Base-by-base conservation (phyloP, 2,888 invertebrate species). In the Hirtodrosophila histrioides region DNA sequence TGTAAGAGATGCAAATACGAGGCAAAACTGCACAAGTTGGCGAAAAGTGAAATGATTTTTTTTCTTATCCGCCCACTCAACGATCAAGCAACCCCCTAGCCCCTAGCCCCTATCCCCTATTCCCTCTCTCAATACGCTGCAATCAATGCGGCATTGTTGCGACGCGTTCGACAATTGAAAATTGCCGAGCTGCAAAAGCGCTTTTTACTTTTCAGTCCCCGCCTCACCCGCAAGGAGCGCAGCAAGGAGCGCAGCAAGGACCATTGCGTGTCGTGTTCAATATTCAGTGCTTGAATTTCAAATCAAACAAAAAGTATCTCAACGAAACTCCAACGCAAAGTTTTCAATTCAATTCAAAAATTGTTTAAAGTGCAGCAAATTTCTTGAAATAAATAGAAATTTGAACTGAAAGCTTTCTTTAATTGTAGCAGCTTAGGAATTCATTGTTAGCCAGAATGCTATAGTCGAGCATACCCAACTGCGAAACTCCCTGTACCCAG, bases 151-250 rank as follows among this genome's bases (percentile, higher is more conserved):
- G 72, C 64, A 81, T 81, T 81, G 81, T 81, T 81, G 69, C 61
- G 56, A 48, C 68, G 83, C 86, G 77, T 81, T 83, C 80, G 55
- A 76, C 86, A 82, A 85, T 85, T 80, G 86, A 64, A 78, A 82
- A 78, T 74, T 78, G 79, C 60, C 70, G 55, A 63, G 61, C 56
- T 67, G 61, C 31, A 75, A 69, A 75, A 73, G 62, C 56, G 75
- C 57, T 74, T 74, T 74, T 66, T 61, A 65, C 43, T 64, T 55
- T 37, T 41, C 51, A 41, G 9, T 7, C 23, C 23, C 33, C 9
- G 8, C 11, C 35, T 29, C 11, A 56, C 29, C 11, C 37, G 31
- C 12, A 17, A 17, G 17, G 17, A 17, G 17, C 17, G 17, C 17
- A 17, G 31, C 12, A 17, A 17, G 17, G 17, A 17, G 17, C 17